Evolutionary conservation across 2,113 vertebrate genomes (phyloP), one percentile per base, ranked within the genome.

Genomic region (Alethe diademata): DNA sequence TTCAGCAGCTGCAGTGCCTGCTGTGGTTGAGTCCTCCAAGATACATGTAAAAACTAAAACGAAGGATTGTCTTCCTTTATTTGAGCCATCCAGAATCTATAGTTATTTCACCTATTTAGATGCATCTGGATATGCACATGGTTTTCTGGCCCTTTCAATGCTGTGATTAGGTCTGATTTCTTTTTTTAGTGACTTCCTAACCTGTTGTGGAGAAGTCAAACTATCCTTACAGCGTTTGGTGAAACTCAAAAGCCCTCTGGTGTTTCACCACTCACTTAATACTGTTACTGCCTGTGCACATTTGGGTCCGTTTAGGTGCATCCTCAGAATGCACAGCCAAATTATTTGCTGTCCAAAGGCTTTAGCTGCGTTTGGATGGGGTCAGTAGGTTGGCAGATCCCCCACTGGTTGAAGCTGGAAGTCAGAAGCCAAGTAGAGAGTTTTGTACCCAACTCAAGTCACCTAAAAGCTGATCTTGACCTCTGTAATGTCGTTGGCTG

Each of bases 1-100:
- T 54, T 91, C 61, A 74, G 75, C 73, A 91, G 53, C 78, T 33
- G 19, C 42, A 81, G 72, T 61, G 38, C 45, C 29, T 70, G 90
- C 65, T 84, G n/a, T 19, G 42, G 31, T 86, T 92, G 75, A 66
- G 93, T 97, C 73, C 95, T 94, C 89, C 45, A 67, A 96, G 78
- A 60, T 88, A 70, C 83, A 31, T 76, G 50, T 40, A 12, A 82
- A 93, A 93, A 57, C 57, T 88, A 62, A 86, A 93, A 86, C 12
- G 17, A 35, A 23, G 76, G 8, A 80, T 56, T 86, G 31, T 78
- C 69, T 88, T 57, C 54, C 22, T 91, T 87, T 50, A 50, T 96
- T 92, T 51, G 81, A 95, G 86, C 61, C 31, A 12, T 40, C 33
- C 33, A 10, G 45, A 40, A 40, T 40, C 40, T 40, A 26, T 85